Evolutionary conservation across 1,140 invertebrate genomes (phyloP), one percentile per base, ranked within the genome.

Genomic region (Mizuhopecten yessoensis): DNA sequence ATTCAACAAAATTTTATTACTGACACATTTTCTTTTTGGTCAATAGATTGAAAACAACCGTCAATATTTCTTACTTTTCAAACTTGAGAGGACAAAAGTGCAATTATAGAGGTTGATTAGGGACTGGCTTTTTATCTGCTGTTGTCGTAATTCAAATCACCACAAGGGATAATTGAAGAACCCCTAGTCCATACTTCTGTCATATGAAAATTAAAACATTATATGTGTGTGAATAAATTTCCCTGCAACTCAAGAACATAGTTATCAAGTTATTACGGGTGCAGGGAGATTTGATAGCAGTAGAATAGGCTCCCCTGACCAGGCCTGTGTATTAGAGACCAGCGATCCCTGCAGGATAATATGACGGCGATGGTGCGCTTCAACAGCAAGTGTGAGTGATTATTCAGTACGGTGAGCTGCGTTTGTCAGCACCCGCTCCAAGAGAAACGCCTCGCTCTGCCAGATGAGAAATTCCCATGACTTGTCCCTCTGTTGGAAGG

Each of bases 391-490:
- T 75, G 57, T 75, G 57, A 75, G 57, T 75, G 57, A 75, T 75
- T 75, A 75, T 75, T 75, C 57, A 75, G 57, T 75, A 75, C 23
- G 29, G 57, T 75, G n/a, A 75, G 57, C 57, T 75, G 57, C 57
- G n/a, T 75, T 75, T 75, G 57, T 75, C 57, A 75, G 23, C 57
- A 75, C 57, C 57, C 57, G 57, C 57, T 75, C 23, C 33, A 88
- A 1, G 86, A 57, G 42, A 90, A 42, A 5, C 34, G 87, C 34
- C 49, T 88, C 39, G 91, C 42, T 42, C 39, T 86, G 34, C 91
- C 91, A 92, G 86, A 92, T 92, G 91, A 88, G 75, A 45, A 88
- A 86, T 92, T 92, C 91, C 86, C 91, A 92, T 90, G 91, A 90
- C 86, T 49, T 88, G 86, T 75, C 57, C 57, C 57, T 75, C 57